Base-by-base conservation (phyloP, 2,888 invertebrate genomes). In the Malacosoma neustria region DNA sequence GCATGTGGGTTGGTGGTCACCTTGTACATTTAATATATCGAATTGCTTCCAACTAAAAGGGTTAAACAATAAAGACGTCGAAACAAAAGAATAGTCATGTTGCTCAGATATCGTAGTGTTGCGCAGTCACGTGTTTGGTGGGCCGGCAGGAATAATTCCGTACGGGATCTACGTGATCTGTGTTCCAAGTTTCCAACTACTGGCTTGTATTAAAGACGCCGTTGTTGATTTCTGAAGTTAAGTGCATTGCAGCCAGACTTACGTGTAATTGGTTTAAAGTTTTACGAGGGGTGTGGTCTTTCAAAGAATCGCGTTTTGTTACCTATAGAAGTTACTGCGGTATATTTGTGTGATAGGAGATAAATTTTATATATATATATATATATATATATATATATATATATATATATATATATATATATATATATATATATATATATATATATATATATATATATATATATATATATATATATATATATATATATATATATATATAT, bases 121-220 rank as follows among this genome's bases (percentile, higher is more conserved):
- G 12, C 11, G 11, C 12, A 31, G 31, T 31, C 11, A 31, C 12
- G 12, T 31, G 12, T 31, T 31, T 11, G 7, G 12, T 12, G 11
- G 6, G 9, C 22, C 22, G 22, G 22, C 22, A 22, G 22, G 22
- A 22, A 22, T 22, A 22, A 22, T 22, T 22, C 22, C 22, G 22
- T 50, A 51, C 22, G 22, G 22, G 22, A 9, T 22, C 49, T 52
- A 70, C 70, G 71, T 69, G 69, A 68, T 62, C 55, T 58, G 65
- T 61, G 54, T 66, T 37, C 39, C 46, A 61, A 70, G 22, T 22
- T 22, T 54, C 45, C 43, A 29, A 41, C 40, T 45, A 48, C 52
- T 43, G 42, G 41, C 39, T 57, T 66, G 53, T 61, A 57, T 59
- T 48, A 54, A 48, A 59, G 50, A 54, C 48, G 47, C 52, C 45